Conservation (phyloP, 2,113 vertebrate genomes). For the Cettia cetti region DNA sequence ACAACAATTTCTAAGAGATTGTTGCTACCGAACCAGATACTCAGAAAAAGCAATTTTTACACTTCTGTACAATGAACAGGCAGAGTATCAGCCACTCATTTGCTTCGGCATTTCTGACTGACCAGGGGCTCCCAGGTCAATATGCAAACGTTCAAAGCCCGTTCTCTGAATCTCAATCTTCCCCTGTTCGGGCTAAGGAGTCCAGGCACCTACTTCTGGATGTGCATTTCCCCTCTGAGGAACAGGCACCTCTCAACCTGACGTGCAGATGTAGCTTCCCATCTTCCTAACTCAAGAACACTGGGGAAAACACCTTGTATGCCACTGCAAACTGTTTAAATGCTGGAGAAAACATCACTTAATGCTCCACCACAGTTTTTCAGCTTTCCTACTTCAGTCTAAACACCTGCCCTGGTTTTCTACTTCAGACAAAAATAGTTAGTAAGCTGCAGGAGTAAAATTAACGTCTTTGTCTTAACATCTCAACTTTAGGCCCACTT, state of each 20-base stretch:
- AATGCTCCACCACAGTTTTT: neutral
- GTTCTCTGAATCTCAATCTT: neutral
- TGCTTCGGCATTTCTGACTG: neutral
- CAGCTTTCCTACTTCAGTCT: neutral
- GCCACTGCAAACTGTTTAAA: neutral
- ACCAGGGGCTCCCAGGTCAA: neutral
- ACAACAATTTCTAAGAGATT: neutral
- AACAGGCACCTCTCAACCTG: neutral
- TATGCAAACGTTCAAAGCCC: rapidly evolving
- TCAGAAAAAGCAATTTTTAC: neutral
- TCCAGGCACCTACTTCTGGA: neutral
- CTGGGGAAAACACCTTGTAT: rapidly evolving
- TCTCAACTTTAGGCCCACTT: neutral
- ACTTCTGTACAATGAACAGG: neutral
- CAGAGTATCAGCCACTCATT: neutral
- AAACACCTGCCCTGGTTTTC: neutral
- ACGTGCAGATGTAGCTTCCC: rapidly evolving
- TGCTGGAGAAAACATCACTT: neutral
- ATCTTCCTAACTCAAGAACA: neutral
- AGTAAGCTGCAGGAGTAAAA: neutral
- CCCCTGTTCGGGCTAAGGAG: neutral
- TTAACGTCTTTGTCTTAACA: neutral
- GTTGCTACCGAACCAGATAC: neutral
- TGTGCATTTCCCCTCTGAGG: neutral
- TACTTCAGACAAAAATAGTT: neutral